These are phyloP conservation scores for Chaetura pelagica DNA, from an alignment of 2,113 vertebrate genomes.

Conservation along the genomic window DNA sequence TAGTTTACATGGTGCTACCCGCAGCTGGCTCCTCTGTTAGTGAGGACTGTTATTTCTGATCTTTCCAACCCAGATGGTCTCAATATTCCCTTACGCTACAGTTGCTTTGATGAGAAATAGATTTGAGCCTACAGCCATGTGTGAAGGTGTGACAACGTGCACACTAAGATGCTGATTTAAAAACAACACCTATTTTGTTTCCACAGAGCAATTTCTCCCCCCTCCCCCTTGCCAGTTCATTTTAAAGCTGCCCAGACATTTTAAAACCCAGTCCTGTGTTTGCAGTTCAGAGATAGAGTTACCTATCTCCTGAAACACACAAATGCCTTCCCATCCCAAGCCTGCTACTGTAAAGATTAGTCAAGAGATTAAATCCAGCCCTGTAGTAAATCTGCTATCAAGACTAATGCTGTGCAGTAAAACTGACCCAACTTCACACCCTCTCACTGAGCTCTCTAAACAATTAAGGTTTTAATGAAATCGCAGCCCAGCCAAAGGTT, in stretches of 20 bases:
- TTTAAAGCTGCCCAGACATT: background rate
- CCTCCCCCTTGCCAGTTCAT: background rate
- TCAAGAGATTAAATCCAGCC: slow-evolving; percentile 8
- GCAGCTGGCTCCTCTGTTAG: slow-evolving; percentile 1
- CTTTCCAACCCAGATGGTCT: slow-evolving; percentile 10
- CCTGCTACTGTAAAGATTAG: slow-evolving; percentile 21
- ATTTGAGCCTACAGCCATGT: slow-evolving; percentile 46
- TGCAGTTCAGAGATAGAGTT: slow-evolving; percentile 9
- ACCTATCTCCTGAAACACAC: slow-evolving; percentile 44
- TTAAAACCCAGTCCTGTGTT: background rate
- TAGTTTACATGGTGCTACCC: background rate
- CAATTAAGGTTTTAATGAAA: slow-evolving; percentile 67
- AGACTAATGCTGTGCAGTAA: background rate
- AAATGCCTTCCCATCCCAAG: background rate
- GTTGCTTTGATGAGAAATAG: slow-evolving; percentile 64
- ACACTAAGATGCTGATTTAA: background rate
- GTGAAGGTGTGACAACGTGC: slow-evolving; percentile 40
- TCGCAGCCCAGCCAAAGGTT: slow-evolving; percentile 8
- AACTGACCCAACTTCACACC: slow-evolving; percentile 43
- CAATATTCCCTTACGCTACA: slow-evolving; percentile 29
- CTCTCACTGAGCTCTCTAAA: slow-evolving; percentile 8
- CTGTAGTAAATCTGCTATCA: slow-evolving; percentile 27
- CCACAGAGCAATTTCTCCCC: background rate
- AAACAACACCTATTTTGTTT: slow-evolving; percentile 26
- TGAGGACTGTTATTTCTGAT: background rate